phyloP scores from a whole-genome alignment of 2,888 invertebrate genomes.

The Andrena hattorfiana region DNA sequence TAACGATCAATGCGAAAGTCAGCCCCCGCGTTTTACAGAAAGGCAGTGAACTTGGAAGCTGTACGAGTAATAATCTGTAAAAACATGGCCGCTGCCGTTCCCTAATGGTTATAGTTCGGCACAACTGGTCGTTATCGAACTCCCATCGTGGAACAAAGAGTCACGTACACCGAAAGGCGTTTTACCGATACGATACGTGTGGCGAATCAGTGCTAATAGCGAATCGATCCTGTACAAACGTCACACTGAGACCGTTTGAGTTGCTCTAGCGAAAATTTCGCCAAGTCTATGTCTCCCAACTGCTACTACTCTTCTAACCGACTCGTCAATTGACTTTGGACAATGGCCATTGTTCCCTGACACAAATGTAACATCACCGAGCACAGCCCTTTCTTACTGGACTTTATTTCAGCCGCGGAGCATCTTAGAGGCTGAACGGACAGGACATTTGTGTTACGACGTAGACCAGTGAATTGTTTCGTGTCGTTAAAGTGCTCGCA shows the following conservation, averaged over 20 bases:
- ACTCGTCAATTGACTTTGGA: slow-evolving; percentile 27
- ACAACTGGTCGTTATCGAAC: slow-evolving; percentile 2
- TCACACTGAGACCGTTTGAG: neutral
- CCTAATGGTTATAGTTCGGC: neutral
- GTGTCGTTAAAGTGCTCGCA: neutral
- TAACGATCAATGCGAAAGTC: neutral
- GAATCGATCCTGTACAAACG: slow-evolving; percentile 11
- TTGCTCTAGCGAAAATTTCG: neutral
- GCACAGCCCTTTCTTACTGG: neutral
- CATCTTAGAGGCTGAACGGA: neutral
- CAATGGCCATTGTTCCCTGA: slow-evolving; percentile 40
- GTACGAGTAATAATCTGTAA: neutral
- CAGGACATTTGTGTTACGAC: slow-evolving; percentile 2
- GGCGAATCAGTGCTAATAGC: slow-evolving; percentile 35
- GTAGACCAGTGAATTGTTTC: slow-evolving; percentile 13
- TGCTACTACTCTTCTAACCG: neutral
- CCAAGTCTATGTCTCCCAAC: neutral
- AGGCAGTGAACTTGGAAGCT: neutral
- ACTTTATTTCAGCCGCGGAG: neutral
- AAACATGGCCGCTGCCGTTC: neutral
- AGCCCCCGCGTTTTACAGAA: neutral
- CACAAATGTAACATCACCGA: neutral
- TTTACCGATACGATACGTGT: slow-evolving; percentile 47
- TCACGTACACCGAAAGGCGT: neutral
- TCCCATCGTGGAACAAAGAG: slow-evolving; percentile 1